phyloP scores from a whole-genome alignment of 2,113 vertebrate genomes.

The Platichthys stellatus region DNA sequence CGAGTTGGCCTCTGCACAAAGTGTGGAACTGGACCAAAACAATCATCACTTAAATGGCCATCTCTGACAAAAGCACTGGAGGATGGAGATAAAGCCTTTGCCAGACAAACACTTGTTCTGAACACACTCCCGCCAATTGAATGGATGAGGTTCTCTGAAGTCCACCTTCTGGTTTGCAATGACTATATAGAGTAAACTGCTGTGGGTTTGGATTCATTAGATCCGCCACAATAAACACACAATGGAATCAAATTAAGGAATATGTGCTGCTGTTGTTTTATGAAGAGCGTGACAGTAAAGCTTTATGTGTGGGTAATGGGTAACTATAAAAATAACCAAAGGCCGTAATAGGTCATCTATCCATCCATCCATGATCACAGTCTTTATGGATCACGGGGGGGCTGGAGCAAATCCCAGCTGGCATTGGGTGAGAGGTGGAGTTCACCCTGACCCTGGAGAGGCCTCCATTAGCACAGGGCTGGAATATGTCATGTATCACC shows the following conservation, averaged over 20 bases:
- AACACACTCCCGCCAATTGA: constrained; percentile 1
- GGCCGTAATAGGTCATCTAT: too few species aligned
- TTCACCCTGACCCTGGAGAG: too few species aligned
- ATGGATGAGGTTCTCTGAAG: background rate
- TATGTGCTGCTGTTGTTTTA: background rate
- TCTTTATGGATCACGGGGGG: too few species aligned
- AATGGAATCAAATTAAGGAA: background rate
- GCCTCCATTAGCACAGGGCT: too few species aligned
- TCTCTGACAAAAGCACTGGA: constrained; percentile 7
- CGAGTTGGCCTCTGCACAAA: background rate
- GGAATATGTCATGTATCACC: too few species aligned
- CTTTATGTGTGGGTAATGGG: too few species aligned
- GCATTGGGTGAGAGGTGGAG: too few species aligned
- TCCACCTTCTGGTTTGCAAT: background rate
- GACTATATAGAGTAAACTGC: background rate
- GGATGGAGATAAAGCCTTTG: constrained; percentile 29
- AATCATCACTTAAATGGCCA: constrained; percentile 6
- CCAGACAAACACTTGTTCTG: background rate
- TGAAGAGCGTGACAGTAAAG: too few species aligned
- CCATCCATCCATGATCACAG: too few species aligned
- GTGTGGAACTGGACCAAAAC: background rate
- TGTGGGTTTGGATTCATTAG: background rate
- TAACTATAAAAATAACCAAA: too few species aligned
- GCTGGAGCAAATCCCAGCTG: too few species aligned
- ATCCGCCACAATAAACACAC: background rate